Evolutionary conservation across 1,140 invertebrate genomes (phyloP).

Genomic region (Chionoecetes opilio): DNA sequence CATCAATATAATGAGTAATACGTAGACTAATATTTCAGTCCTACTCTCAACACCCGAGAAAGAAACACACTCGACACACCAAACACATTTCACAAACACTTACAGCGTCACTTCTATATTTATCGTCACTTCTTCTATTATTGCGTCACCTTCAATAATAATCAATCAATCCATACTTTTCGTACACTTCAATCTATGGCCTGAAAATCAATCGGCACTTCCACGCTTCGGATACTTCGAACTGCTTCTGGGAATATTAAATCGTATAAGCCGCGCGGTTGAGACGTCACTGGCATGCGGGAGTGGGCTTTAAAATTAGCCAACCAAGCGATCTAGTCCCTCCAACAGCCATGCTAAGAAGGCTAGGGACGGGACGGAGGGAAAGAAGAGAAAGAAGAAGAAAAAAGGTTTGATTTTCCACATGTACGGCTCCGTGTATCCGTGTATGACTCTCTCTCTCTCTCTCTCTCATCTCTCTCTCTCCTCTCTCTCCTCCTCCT

Average conservation of each 20-base stretch:
- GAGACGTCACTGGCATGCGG: not conserved
- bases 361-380: not conserved
- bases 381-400: not conserved
- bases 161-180: too few relatives aligned
- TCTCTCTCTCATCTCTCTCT: slow-evolving; percentile 3
- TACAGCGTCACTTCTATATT: too few relatives aligned
- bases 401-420: not conserved
- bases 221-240: not conserved
- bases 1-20: too few relatives aligned
- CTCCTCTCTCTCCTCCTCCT: slow-evolving; percentile 13
- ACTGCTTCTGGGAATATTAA: not conserved
- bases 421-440: too few relatives aligned
- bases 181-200: not conserved
- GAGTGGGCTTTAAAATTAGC: not conserved
- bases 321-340: not conserved
- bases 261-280: not conserved
- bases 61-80: too few relatives aligned
- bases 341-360: not conserved
- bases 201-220: not conserved
- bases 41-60: too few relatives aligned
- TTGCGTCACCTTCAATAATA: too few relatives aligned
- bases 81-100: too few relatives aligned
- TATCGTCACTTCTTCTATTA: too few relatives aligned
- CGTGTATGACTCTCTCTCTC: not conserved
- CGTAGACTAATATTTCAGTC: too few relatives aligned